A percentile compares a stretch with the other conserved stretches of the same genome.
Conservation (phyloP, 2,888 invertebrate species). For the Ochropleura leucogaster region DNA sequence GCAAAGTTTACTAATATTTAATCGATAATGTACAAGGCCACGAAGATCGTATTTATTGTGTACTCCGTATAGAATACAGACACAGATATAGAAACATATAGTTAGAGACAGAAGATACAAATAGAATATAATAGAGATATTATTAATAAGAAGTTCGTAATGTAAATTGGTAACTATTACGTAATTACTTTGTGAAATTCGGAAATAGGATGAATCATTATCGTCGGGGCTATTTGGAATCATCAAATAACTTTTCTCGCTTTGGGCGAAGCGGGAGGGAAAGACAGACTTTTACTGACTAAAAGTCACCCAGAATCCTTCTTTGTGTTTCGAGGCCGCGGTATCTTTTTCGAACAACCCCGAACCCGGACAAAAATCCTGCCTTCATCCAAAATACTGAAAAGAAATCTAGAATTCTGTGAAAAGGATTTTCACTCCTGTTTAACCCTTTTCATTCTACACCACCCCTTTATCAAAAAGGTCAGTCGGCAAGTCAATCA, state of each 20-base stretch:
- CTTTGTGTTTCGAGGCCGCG: too few relatives aligned
- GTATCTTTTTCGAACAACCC: too few relatives aligned
- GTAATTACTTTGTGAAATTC: constrained; percentile 53
- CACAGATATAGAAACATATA: not conserved
- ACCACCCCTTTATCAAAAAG: constrained; percentile 38
- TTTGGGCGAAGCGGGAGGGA: too few relatives aligned
- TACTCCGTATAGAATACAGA: not conserved
- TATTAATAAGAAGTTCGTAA: too few relatives aligned
- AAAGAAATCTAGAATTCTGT: not conserved
- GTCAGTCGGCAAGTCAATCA: constrained; percentile 57
- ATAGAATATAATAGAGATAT: constrained; percentile 26
- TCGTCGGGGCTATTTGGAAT: not conserved
- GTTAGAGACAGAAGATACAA: not conserved
- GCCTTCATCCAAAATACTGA: not conserved
- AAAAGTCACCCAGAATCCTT: too few relatives aligned
- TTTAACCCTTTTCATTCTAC: constrained; percentile 16
- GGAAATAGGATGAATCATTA: constrained; percentile 25
- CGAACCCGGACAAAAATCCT: not conserved
- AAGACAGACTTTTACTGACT: too few relatives aligned
- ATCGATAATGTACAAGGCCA: too few relatives aligned
- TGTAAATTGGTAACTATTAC: constrained; percentile 72
- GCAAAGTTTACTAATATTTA: not conserved
- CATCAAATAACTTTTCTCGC: too few relatives aligned
- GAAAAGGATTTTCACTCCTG: not conserved
- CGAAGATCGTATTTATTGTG: not conserved